A percentile compares a stretch with the other conserved stretches of the same genome.
Conservation (phyloP, 2,797 vertebrate genomes). For the Menidia menidia region DNA sequence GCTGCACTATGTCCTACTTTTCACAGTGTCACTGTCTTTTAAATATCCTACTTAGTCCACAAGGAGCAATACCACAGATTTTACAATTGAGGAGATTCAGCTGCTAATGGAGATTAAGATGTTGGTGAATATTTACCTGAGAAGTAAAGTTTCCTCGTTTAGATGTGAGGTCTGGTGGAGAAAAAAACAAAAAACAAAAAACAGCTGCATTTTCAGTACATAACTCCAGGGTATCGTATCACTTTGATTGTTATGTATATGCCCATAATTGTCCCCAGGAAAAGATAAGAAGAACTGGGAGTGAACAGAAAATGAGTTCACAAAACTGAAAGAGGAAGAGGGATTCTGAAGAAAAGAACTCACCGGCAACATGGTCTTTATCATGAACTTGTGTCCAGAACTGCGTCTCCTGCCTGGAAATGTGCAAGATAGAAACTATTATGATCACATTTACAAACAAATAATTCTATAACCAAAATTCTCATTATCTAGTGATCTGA, state of each 20-base stretch:
- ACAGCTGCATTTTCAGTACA: background rate
- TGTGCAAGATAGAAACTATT: conserved; percentile 10
- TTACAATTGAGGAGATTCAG: background rate
- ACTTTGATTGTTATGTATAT: background rate
- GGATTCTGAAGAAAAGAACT: conserved; percentile 28
- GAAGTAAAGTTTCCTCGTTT: conserved; percentile 43
- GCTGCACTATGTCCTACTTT: too few relatives aligned
- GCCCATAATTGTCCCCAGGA: background rate
- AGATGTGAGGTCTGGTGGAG: conserved; percentile 59
- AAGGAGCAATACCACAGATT: background rate
- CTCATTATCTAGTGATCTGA: background rate
- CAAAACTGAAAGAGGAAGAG: conserved; percentile 2
- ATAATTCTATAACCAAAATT: background rate
- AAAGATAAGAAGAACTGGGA: background rate
- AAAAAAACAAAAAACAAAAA: conserved; percentile 16
- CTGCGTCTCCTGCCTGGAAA: conserved; percentile 60
- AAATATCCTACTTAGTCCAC: background rate
- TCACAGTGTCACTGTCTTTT: too few relatives aligned
- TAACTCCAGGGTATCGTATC: background rate
- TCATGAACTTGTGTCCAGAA: conserved; percentile 70
- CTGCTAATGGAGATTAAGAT: background rate
- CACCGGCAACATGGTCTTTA: conserved; percentile 69
- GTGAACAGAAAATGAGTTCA: background rate
- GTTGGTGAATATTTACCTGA: conserved; percentile 59
- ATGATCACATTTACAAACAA: background rate